These are phyloP conservation scores for Romanogobio albipinnatus DNA, from an alignment of 2,113 vertebrate species.

Conservation along the genomic window DNA sequence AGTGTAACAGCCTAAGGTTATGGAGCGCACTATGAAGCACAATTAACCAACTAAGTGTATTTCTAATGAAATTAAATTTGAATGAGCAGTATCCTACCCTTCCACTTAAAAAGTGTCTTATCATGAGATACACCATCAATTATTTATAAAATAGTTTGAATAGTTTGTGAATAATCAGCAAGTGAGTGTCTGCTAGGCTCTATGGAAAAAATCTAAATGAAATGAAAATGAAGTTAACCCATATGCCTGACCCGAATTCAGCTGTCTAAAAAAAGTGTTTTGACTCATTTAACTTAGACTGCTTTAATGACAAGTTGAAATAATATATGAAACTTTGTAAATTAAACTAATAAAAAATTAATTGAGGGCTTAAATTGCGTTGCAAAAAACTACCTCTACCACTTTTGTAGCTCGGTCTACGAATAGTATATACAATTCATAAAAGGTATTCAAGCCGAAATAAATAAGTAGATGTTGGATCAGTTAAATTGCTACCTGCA, in stretches of 20 bases:
- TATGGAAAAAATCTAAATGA: neutral
- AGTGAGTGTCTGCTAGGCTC: conserved; percentile 26
- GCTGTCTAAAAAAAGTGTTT: neutral
- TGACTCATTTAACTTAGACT: neutral
- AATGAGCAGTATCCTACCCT: conserved; percentile 36
- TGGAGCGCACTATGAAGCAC: conserved; percentile 21
- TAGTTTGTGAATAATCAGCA: conserved; percentile 49
- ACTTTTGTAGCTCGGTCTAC: neutral
- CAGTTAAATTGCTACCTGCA: neutral
- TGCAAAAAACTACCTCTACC: neutral
- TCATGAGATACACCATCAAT: conserved; percentile 42
- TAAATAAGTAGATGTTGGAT: conserved; percentile 21
- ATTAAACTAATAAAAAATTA: neutral
- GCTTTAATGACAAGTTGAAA: neutral
- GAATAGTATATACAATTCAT: neutral
- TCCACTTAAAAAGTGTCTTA: conserved; percentile 17
- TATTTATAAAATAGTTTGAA: conserved; percentile 50
- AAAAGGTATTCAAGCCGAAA: conserved; percentile 6
- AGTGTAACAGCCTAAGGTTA: conserved; percentile 24
- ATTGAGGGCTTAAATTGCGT: neutral
- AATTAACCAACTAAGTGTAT: conserved; percentile 36
- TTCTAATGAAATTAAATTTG: conserved; percentile 50
- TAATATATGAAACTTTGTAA: neutral
- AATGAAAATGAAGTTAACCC: neutral
- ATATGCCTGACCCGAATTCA: neutral